phyloP scores from a whole-genome alignment of 1,140 invertebrate species.

The Diachasmimorpha longicaudata region DNA sequence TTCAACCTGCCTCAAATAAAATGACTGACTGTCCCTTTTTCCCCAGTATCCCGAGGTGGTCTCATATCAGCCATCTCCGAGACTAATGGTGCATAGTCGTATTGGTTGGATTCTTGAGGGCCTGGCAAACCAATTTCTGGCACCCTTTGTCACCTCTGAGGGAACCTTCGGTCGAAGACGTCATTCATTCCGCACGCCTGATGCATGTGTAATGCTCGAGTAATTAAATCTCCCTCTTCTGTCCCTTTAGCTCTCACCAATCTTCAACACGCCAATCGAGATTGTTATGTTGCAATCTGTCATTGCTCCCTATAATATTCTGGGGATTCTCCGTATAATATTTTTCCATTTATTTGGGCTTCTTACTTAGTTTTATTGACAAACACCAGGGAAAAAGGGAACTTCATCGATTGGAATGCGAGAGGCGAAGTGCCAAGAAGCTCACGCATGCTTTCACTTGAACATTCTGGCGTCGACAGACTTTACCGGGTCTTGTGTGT shows the following conservation, averaged over 20 bases:
- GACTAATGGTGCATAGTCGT: slow-evolving; percentile 37
- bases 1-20: slow-evolving; percentile 25
- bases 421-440: not conserved
- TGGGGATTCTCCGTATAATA: not conserved
- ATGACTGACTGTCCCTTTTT: not conserved
- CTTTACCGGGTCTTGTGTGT: not conserved
- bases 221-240: not conserved
- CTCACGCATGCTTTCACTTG: slow-evolving; percentile 17
- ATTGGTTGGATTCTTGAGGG: slow-evolving; percentile 26
- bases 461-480: slow-evolving; percentile 8
- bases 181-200: not conserved
- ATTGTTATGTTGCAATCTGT: not conserved
- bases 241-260: not conserved
- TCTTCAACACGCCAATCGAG: not conserved
- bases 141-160: slow-evolving; percentile 11
- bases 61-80: not conserved
- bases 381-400: not conserved
- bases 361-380: not conserved
- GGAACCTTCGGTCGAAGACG: not conserved
- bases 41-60: slow-evolving; percentile 15
- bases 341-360: not conserved
- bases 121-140: slow-evolving; percentile 31
- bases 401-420: not conserved
- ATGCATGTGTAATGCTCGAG: not conserved
- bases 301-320: not conserved